Percentiles rank a stretch among this genome's conserved stretches.
These are phyloP conservation scores for Grantiella picta DNA, from an alignment of 2,113 vertebrate species.

Conservation along the genomic window DNA sequence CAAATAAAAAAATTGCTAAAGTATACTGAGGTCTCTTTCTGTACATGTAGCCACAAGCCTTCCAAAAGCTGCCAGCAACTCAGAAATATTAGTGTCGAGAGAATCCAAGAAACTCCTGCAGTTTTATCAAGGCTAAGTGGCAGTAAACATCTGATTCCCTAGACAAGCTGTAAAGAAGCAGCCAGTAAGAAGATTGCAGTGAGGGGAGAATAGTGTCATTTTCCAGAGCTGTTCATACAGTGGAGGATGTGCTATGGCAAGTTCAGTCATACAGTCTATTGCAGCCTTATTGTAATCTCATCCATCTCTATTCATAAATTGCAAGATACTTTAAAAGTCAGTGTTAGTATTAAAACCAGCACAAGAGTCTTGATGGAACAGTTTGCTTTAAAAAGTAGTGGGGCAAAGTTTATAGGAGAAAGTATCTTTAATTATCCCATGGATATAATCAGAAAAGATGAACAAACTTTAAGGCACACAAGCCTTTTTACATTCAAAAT, in stretches of 20 bases:
- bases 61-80: not conserved
- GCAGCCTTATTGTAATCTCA: not conserved
- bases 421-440: not conserved
- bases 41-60: not conserved
- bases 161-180: not conserved
- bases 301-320: not conserved
- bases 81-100: not conserved
- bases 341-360: not conserved
- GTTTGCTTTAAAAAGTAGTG: not conserved
- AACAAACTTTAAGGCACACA: not conserved
- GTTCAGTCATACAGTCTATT: not conserved
- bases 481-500: not conserved
- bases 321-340: not conserved
- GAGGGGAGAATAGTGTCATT: not conserved
- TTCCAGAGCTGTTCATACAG: not conserved
- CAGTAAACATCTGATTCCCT: not conserved
- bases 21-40: not conserved
- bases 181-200: not conserved
- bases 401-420: not conserved
- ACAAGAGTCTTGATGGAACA: not conserved
- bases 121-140: slow-evolving; percentile 27
- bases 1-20: not conserved
- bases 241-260: not conserved
- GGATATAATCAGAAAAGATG: not conserved
- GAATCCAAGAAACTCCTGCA: not conserved